phyloP scores from a whole-genome alignment of 1,140 invertebrate species.

The Ditylenchus dipsaci region DNA sequence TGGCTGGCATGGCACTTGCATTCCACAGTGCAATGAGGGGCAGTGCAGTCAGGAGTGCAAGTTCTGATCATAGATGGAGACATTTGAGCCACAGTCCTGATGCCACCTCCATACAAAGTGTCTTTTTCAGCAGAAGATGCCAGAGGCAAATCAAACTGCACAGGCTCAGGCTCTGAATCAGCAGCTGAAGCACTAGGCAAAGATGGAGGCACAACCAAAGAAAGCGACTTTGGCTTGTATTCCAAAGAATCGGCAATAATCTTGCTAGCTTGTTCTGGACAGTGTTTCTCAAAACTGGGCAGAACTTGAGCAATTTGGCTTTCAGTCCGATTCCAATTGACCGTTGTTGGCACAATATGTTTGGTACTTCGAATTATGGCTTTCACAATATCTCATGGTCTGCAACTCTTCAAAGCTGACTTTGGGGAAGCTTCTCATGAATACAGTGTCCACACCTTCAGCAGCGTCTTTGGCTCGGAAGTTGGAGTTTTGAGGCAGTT shows the following conservation, averaged over 20 bases:
- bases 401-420: constrained; percentile 8
- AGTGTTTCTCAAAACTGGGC: constrained; percentile 39
- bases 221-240: background rate
- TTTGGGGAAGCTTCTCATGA: constrained; percentile 9
- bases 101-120: background rate
- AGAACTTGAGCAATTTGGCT: constrained; percentile 42
- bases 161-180: background rate
- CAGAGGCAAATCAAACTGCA: background rate
- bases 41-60: constrained; percentile 7
- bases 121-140: background rate
- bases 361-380: constrained; percentile 25
- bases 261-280: constrained; percentile 21
- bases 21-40: constrained; percentile 4
- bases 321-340: constrained; percentile 4
- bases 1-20: constrained; percentile 9
- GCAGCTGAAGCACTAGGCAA: background rate
- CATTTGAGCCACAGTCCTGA: background rate
- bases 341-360: constrained; percentile 29
- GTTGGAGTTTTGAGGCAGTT: background rate
- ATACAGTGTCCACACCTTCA: background rate
- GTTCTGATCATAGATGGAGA: background rate
- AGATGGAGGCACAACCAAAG: background rate
- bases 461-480: constrained; percentile 8
- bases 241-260: background rate
- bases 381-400: constrained; percentile 18